phyloP scores from a whole-genome alignment of 1,140 invertebrate species.

The Drosophila insularis region DNA sequence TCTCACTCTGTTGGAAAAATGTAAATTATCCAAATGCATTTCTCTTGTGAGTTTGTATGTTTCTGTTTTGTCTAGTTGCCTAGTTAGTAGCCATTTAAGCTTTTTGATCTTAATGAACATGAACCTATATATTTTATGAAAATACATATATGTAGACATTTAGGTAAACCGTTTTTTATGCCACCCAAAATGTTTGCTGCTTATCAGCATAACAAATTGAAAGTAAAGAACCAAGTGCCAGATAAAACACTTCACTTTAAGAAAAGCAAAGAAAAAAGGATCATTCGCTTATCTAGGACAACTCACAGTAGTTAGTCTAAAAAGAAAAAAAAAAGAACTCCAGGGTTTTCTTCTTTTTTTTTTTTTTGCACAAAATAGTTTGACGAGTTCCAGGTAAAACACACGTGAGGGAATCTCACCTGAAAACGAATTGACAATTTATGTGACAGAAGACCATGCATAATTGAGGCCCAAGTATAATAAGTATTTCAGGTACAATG shows the following conservation, averaged over 20 bases:
- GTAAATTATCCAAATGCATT: slow-evolving; percentile 76
- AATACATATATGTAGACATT: neutral
- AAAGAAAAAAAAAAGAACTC: slow-evolving; percentile 7
- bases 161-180: slow-evolving; percentile 17
- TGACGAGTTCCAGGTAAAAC: slow-evolving; percentile 18
- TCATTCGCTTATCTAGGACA: slow-evolving; percentile 26
- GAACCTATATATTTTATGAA: neutral
- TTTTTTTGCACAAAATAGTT: slow-evolving; percentile 39
- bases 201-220: slow-evolving; percentile 72
- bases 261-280: slow-evolving; percentile 21
- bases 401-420: slow-evolving; percentile 1
- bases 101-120: neutral
- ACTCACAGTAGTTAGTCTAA: slow-evolving; percentile 40
- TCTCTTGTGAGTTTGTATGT: slow-evolving; percentile 46
- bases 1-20: slow-evolving; percentile 52
- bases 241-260: slow-evolving; percentile 69
- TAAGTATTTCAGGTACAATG: slow-evolving; percentile 48
- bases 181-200: slow-evolving; percentile 37
- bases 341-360: neutral
- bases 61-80: neutral
- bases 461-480: slow-evolving; percentile 57
- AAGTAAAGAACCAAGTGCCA: slow-evolving; percentile 65
- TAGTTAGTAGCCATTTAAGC: slow-evolving; percentile 7
- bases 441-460: slow-evolving; percentile 61
- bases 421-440: slow-evolving; percentile 71